Evolutionary conservation across 1,140 invertebrate genomes (phyloP).

Genomic region (Drosophila pachea): DNA sequence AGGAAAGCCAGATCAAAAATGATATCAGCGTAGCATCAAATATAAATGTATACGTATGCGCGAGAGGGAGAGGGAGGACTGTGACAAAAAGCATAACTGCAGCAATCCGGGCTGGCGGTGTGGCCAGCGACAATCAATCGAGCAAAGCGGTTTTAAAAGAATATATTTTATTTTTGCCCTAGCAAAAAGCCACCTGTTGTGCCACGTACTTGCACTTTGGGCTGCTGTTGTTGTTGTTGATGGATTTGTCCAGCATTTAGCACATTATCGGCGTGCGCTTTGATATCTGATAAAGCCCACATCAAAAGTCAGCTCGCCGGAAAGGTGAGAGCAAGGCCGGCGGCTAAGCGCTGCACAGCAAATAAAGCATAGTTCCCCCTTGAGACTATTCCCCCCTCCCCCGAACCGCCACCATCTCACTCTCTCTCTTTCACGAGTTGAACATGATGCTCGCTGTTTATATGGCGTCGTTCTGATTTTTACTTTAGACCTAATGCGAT

Average conservation of each 20-base stretch:
- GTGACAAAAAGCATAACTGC: too few relatives aligned
- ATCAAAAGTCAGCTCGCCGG: constrained; percentile 60
- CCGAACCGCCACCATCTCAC: too few relatives aligned
- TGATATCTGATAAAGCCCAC: constrained; percentile 75
- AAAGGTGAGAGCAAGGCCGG: constrained; percentile 54
- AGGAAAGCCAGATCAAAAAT: too few relatives aligned
- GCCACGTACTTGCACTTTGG: constrained; percentile 4
- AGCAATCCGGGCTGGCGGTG: too few relatives aligned
- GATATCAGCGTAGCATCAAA: too few relatives aligned
- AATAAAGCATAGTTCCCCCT: background rate
- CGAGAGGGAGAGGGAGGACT: too few relatives aligned
- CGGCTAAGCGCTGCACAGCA: constrained; percentile 26
- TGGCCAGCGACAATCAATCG: too few relatives aligned
- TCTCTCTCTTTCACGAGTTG: background rate
- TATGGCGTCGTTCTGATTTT: constrained; percentile 24
- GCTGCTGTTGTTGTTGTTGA: constrained; percentile 4
- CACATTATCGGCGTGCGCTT: constrained; percentile 76
- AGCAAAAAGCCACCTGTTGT: constrained; percentile 58
- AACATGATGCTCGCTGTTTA: constrained; percentile 37
- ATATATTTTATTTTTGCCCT: background rate
- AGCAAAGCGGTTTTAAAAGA: too few relatives aligned
- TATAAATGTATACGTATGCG: too few relatives aligned
- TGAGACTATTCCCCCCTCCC: background rate
- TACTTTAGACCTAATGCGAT: constrained; percentile 56
- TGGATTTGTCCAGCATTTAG: constrained; percentile 47